Conservation (phyloP, 2,113 vertebrate genomes). For the Condylura cristata region DNA sequence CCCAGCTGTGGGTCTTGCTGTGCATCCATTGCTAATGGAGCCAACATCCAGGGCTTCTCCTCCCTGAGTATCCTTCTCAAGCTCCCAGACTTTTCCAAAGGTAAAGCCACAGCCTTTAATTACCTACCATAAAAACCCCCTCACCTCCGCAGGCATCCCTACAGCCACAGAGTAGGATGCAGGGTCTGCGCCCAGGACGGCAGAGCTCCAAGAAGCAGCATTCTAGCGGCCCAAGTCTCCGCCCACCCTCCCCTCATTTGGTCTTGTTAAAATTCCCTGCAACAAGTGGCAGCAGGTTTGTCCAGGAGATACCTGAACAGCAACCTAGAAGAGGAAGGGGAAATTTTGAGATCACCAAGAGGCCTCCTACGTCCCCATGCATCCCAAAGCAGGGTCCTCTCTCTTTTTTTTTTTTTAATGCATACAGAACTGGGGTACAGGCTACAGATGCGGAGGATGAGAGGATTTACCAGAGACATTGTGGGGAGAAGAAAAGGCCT, state of each 20-base stretch:
- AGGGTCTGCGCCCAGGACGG: background rate
- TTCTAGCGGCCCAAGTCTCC: background rate
- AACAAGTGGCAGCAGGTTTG: conserved; percentile 55
- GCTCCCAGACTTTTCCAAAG: background rate
- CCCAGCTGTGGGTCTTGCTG: background rate
- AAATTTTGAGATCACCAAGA: conserved; percentile 44
- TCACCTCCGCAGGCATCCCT: background rate
- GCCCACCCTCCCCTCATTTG: too few relatives aligned
- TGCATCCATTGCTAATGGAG: accelerated
- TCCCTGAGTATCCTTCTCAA: background rate
- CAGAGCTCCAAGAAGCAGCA: background rate
- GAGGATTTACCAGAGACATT: too few relatives aligned
- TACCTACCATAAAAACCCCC: background rate
- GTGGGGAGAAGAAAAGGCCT: too few relatives aligned
- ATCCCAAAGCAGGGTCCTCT: conserved; percentile 22
- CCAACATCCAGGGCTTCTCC: background rate
- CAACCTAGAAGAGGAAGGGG: background rate
- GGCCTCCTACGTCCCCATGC: background rate
- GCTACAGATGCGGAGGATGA: too few relatives aligned
- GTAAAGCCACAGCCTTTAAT: background rate
- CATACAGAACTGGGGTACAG: too few relatives aligned
- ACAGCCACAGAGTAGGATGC: accelerated
- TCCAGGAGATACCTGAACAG: conserved; percentile 32
- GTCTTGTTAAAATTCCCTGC: conserved; percentile 44
- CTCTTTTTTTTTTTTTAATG: too few relatives aligned